Conservation (phyloP, 2,797 vertebrate genomes). For the Falco columbarius region DNA sequence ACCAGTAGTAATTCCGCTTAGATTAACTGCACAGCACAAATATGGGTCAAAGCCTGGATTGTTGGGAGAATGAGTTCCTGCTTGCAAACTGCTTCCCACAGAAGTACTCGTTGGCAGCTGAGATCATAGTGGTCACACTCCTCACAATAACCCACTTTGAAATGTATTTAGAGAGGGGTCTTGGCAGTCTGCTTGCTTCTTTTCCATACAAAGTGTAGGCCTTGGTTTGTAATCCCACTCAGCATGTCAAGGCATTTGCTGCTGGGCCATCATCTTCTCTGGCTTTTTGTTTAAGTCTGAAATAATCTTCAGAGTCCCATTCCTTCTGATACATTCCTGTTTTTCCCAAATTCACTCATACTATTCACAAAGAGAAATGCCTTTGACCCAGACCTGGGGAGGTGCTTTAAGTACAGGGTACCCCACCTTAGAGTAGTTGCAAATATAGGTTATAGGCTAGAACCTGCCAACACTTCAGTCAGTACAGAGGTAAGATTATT, state of each 20-base stretch:
- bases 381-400: background rate
- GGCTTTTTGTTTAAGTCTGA: background rate
- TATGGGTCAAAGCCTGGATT: conserved; percentile 63
- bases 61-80: conserved; percentile 19
- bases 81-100: conserved; percentile 51
- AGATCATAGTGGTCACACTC: conserved; percentile 41
- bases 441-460: background rate
- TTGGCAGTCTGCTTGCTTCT: conserved; percentile 28
- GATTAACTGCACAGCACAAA: conserved; percentile 51
- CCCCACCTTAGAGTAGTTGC: background rate
- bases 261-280: background rate
- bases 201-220: background rate
- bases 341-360: background rate
- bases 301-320: background rate
- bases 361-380: background rate
- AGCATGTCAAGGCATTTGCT: background rate
- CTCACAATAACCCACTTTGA: conserved; percentile 54
- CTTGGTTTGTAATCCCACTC: conserved; percentile 15
- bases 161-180: conserved; percentile 52
- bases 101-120: conserved; percentile 54
- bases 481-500: background rate
- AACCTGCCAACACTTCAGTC: background rate
- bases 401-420: background rate
- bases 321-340: background rate
- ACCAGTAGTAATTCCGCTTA: conserved; percentile 65